A percentile compares a stretch with the other conserved stretches of the same genome.
These are phyloP conservation scores for Sarcophaga subvicina DNA, from an alignment of 2,888 invertebrate genomes.

Conservation along the genomic window DNA sequence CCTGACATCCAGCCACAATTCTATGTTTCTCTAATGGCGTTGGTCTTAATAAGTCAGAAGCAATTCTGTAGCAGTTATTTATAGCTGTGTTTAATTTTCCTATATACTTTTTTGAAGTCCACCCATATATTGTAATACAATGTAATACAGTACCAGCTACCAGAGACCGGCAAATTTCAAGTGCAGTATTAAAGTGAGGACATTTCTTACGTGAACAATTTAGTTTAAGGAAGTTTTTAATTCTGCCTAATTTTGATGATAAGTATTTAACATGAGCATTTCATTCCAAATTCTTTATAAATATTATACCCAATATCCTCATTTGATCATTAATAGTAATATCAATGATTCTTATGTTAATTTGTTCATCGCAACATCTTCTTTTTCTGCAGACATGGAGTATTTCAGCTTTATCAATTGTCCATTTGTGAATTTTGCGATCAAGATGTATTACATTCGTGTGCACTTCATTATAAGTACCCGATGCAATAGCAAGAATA, in stretches of 20 bases:
- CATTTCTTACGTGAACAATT: too few relatives aligned
- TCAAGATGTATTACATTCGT: constrained; percentile 6
- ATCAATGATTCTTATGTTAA: background rate
- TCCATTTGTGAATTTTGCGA: constrained; percentile 3
- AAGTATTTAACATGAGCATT: constrained; percentile 26
- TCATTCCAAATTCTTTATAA: constrained; percentile 49
- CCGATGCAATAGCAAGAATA: constrained; percentile 39
- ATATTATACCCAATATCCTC: constrained; percentile 5
- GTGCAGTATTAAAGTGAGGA: constrained; percentile 13
- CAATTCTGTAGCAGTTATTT: constrained; percentile 69
- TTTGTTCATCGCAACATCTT: background rate
- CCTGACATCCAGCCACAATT: background rate
- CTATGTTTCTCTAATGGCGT: constrained; percentile 9
- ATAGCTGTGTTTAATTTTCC: constrained; percentile 31
- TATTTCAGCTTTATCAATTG: constrained; percentile 7
- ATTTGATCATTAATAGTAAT: constrained; percentile 8
- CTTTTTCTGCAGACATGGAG: constrained; percentile 36
- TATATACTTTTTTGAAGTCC: constrained; percentile 10
- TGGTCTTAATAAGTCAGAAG: constrained; percentile 24
- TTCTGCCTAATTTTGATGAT: constrained; percentile 15
- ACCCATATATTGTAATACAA: constrained; percentile 29
- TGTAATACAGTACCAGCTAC: constrained; percentile 20
- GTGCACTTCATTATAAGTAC: background rate
- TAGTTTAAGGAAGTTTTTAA: constrained; percentile 25
- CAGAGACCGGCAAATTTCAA: constrained; percentile 30